phyloP scores from a whole-genome alignment of 2,888 invertebrate species.

The Ceratothoa steindachneri region DNA sequence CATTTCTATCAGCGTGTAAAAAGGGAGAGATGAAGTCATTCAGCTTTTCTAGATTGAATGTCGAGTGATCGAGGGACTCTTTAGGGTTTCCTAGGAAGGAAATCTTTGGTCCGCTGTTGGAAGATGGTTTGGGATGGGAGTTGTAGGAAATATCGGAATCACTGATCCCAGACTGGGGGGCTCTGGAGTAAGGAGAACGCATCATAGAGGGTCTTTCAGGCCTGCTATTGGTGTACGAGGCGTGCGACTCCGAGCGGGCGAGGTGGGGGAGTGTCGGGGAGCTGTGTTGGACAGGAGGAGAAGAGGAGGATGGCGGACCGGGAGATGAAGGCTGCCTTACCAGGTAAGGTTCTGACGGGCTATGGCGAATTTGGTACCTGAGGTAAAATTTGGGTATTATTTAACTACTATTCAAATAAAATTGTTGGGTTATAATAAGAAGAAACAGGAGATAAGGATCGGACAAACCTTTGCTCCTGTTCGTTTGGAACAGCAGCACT shows the following conservation, averaged over 20 bases:
- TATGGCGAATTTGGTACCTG: constrained; percentile 54
- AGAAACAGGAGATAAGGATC: not conserved
- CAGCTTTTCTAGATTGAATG: constrained; percentile 19
- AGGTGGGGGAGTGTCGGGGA: constrained; percentile 41
- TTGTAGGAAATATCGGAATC: constrained; percentile 28
- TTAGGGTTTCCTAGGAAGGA: constrained; percentile 38
- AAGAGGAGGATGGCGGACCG: constrained; percentile 26
- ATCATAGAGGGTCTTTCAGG: constrained; percentile 1
- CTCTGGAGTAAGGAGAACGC: constrained; percentile 3
- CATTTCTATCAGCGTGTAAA: constrained; percentile 20
- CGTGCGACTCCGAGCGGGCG: constrained; percentile 16
- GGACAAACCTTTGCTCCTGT: not conserved
- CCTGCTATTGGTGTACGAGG: not conserved
- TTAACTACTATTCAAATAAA: not conserved
- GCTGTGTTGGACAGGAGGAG: constrained; percentile 23
- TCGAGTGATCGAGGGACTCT: constrained; percentile 20
- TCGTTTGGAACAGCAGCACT: not conserved
- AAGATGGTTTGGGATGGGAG: constrained; percentile 21
- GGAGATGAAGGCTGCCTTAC: constrained; percentile 34
- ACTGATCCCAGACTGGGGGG: not conserved
- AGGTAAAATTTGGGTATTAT: not conserved
- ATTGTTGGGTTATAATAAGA: not conserved
- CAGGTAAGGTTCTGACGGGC: constrained; percentile 57
- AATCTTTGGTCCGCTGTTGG: constrained; percentile 33
- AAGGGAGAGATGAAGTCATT: constrained; percentile 25